phyloP scores from a whole-genome alignment of 2,888 invertebrate genomes.

The Lapara coniferarum region DNA sequence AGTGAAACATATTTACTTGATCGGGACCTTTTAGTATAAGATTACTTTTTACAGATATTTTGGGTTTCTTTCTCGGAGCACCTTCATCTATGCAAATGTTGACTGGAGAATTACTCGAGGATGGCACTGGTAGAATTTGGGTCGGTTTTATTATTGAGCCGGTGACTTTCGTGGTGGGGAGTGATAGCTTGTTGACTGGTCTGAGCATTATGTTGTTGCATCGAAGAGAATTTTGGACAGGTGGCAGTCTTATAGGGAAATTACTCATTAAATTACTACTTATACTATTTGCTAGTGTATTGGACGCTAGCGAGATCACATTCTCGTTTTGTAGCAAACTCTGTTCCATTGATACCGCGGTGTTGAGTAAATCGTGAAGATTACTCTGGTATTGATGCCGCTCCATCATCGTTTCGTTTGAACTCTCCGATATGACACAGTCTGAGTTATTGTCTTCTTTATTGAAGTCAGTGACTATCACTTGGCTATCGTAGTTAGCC shows the following conservation, averaged over 20 bases:
- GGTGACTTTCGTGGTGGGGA: constrained; percentile 66
- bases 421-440: constrained; percentile 69
- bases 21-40: constrained; percentile 79
- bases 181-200: constrained; percentile 68
- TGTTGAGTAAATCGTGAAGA: constrained; percentile 66
- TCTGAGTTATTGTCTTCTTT: constrained; percentile 74
- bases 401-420: constrained; percentile 64
- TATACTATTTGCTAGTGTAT: constrained; percentile 55
- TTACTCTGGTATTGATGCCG: constrained; percentile 67
- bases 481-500: constrained; percentile 54
- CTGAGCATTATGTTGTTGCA: constrained; percentile 69
- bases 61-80: constrained; percentile 74
- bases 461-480: constrained; percentile 64
- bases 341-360: constrained; percentile 65
- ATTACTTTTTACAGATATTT: constrained; percentile 81
- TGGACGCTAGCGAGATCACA: constrained; percentile 61
- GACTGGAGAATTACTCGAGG: constrained; percentile 71
- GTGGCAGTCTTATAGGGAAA: constrained; percentile 71
- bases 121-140: constrained; percentile 73
- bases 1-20: constrained; percentile 78
- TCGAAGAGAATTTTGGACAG: constrained; percentile 58
- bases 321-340: constrained; percentile 61
- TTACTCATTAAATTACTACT: constrained; percentile 73
- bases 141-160: constrained; percentile 75
- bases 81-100: constrained; percentile 66